These are phyloP conservation scores for Stenodera caucasica DNA, from an alignment of 2,888 invertebrate species.

Conservation along the genomic window DNA sequence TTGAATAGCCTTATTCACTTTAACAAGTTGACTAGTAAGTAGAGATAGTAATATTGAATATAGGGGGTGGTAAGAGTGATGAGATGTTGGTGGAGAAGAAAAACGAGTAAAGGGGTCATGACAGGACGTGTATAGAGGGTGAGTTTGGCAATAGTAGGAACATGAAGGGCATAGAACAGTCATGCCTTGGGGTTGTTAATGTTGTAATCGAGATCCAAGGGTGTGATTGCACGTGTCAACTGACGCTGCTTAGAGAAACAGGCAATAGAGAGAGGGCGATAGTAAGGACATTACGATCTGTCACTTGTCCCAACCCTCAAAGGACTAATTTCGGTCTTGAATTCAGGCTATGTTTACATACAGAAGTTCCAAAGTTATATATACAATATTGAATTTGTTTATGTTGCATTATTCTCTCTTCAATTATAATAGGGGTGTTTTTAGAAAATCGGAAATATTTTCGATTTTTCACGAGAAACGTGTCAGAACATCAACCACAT, in stretches of 20 bases:
- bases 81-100: constrained; percentile 23
- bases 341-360: constrained; percentile 34
- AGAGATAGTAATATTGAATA: constrained; percentile 7
- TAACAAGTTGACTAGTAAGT: constrained; percentile 33
- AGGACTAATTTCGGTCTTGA: constrained; percentile 47
- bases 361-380: constrained; percentile 31
- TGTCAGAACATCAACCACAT: neutral
- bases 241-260: constrained; percentile 38
- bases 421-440: too few species aligned
- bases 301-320: constrained; percentile 43
- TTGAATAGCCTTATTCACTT: constrained; percentile 40
- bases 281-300: constrained; percentile 46
- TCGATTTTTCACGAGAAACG: too few species aligned
- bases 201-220: constrained; percentile 51
- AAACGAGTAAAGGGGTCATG: constrained; percentile 20
- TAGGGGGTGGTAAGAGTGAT: constrained; percentile 28
- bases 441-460: too few species aligned
- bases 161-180: constrained; percentile 21
- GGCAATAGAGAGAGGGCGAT: constrained; percentile 30
- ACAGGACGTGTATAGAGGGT: too few species aligned
- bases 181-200: constrained; percentile 44
- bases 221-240: constrained; percentile 49
- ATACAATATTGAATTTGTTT: constrained; percentile 28
- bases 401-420: too few species aligned
- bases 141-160: neutral